Percentiles rank a stretch among this genome's conserved stretches.
Conservation (phyloP, 2,888 invertebrate genomes). For the Scaptomyza tumidula region DNA sequence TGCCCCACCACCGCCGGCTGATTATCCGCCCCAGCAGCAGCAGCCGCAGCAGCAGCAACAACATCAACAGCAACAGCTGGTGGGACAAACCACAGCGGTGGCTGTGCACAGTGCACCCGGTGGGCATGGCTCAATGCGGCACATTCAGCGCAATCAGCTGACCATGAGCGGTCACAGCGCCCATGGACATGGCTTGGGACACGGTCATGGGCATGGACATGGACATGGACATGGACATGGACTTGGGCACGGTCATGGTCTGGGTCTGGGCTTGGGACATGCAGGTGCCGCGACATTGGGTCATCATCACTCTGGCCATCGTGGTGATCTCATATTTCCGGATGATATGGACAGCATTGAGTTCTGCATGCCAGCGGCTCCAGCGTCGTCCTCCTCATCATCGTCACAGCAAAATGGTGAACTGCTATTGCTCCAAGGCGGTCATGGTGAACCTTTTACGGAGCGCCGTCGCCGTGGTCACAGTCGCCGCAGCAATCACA, state of each 20-base stretch:
- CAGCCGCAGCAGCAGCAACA: conserved; percentile 84
- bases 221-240: conserved; percentile 29
- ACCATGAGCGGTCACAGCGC: not conserved
- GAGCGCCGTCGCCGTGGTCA: conserved; percentile 82
- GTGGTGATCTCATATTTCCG: conserved; percentile 82
- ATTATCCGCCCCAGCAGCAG: conserved; percentile 87
- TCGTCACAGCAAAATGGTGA: conserved; percentile 79
- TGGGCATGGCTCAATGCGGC: not conserved
- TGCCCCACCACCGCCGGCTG: conserved; percentile 88
- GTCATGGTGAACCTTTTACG: conserved; percentile 79
- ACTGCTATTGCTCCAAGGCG: conserved; percentile 67
- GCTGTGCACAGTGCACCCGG: conserved; percentile 53
- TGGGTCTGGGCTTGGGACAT: conserved; percentile 46
- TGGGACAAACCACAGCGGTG: conserved; percentile 54
- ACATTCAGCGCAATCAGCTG: conserved; percentile 1
- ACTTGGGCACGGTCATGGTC: conserved; percentile 40
- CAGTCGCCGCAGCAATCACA: conserved; percentile 83
- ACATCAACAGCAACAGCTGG: conserved; percentile 81
- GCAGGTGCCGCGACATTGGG: conserved; percentile 71
- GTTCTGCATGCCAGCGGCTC: conserved; percentile 82
- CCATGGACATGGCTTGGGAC: conserved; percentile 4
- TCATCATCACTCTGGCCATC: conserved; percentile 68
- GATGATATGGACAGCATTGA: conserved; percentile 84
- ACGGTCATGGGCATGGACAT: conserved; percentile 2
- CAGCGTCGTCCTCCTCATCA: conserved; percentile 65